A percentile compares a stretch with the other conserved stretches of the same genome.
Evolutionary conservation across 2,888 invertebrate genomes (phyloP).

Genomic region (Hydrotaea diabolus): DNA sequence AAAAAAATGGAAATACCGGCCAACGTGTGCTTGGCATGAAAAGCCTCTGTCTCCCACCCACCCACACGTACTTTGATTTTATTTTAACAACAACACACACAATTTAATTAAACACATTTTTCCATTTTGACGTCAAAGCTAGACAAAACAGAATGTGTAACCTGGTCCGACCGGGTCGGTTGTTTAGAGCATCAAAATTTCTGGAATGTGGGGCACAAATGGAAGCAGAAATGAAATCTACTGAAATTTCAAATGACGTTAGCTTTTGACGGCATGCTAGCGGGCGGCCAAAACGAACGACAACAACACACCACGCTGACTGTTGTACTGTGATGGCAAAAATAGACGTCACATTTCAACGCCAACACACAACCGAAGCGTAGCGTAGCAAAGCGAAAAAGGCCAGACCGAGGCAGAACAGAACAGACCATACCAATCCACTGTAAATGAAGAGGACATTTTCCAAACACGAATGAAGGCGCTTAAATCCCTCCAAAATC

Average conservation of each 20-base stretch:
- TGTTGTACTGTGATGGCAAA: neutral
- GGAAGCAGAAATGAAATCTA: neutral
- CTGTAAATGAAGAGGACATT: too few species aligned
- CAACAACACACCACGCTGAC: neutral
- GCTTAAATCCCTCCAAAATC: too few species aligned
- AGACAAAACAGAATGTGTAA: neutral
- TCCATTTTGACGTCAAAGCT: slow-evolving; percentile 16
- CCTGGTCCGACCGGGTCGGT: too few species aligned
- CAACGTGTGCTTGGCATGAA: neutral
- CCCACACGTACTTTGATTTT: neutral
- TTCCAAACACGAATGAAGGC: too few species aligned
- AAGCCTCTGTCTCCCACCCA: neutral
- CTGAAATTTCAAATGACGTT: slow-evolving; percentile 62
- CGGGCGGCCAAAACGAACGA: too few species aligned
- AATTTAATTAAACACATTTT: slow-evolving; percentile 28
- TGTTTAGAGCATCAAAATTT: neutral
- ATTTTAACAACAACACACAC: neutral
- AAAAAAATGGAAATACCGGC: too few species aligned
- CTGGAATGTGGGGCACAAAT: neutral
- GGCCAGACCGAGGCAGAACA: too few species aligned
- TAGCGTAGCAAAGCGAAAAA: too few species aligned
- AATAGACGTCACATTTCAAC: neutral
- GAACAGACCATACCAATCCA: too few species aligned
- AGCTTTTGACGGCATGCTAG: slow-evolving; percentile 40
- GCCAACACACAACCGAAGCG: too few species aligned